These are phyloP conservation scores for Antheraea pernyi DNA, from an alignment of 1,140 invertebrate genomes.

Conservation along the genomic window DNA sequence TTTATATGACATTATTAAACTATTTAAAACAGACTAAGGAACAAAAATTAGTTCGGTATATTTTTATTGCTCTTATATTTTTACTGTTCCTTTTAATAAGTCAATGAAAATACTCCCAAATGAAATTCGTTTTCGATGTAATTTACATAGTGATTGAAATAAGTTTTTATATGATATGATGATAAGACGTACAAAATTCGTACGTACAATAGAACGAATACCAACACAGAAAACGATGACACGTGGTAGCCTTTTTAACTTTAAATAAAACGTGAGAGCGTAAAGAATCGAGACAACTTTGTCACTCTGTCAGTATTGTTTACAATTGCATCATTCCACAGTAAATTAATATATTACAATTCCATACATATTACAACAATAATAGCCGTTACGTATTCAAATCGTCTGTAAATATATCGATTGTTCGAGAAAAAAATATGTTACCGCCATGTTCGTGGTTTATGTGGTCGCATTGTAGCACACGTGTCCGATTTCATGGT, in stretches of 20 bases:
- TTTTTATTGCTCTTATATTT: no score
- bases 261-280: neutral
- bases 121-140: no score
- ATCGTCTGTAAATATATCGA: neutral
- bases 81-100: no score
- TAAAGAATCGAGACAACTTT: neutral
- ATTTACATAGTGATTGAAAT: no score
- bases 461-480: conserved; percentile 7
- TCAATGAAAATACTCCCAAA: no score
- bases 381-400: neutral
- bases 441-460: neutral
- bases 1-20: no score
- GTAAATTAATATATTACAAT: conserved; percentile 1
- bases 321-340: neutral
- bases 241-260: neutral
- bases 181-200: no score
- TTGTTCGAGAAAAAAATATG: neutral
- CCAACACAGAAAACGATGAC: neutral
- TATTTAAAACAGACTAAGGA: no score
- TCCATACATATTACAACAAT: neutral
- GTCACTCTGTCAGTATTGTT: neutral
- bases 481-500: conserved; percentile 25
- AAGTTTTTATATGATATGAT: no score
- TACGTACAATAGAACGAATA: no score
- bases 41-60: no score